Percentiles rank a stretch among this genome's conserved stretches.
These are phyloP conservation scores for Apomyelois bistriatella DNA, from an alignment of 2,888 invertebrate genomes.

Conservation along the genomic window DNA sequence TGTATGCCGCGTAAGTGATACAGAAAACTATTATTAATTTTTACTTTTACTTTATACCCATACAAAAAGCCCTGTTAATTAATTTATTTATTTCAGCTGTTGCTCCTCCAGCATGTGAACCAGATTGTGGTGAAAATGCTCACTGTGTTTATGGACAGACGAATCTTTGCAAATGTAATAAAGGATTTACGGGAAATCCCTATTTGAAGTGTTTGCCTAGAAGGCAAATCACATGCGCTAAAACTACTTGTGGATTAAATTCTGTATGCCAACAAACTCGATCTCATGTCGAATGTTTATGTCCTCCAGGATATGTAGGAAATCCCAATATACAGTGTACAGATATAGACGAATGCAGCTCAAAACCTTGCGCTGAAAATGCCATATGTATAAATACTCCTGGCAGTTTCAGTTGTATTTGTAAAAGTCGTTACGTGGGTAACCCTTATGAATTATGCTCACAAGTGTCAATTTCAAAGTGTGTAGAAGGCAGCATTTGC, in stretches of 20 bases:
- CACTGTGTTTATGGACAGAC: constrained; percentile 91
- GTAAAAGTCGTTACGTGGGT: constrained; percentile 90
- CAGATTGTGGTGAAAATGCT: constrained; percentile 89
- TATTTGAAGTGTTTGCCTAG: constrained; percentile 89
- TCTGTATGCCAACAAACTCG: constrained; percentile 89
- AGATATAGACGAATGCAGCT: constrained; percentile 90
- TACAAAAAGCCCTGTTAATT: not conserved
- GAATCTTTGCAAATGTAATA: constrained; percentile 90
- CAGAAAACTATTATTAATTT: not conserved
- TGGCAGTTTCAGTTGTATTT: constrained; percentile 94
- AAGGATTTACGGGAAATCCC: constrained; percentile 92
- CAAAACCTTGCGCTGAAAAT: constrained; percentile 89
- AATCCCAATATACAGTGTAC: constrained; percentile 93
- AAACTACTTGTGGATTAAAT: constrained; percentile 86
- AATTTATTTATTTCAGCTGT: constrained; percentile 78
- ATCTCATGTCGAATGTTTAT: constrained; percentile 88
- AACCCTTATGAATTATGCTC: constrained; percentile 93
- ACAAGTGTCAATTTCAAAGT: constrained; percentile 83
- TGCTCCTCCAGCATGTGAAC: constrained; percentile 87
- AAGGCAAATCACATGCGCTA: constrained; percentile 85
- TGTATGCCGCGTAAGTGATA: constrained; percentile 93
- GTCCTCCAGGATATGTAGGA: constrained; percentile 90
- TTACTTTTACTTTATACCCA: not conserved
- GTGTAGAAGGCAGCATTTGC: constrained; percentile 84
- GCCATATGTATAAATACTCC: constrained; percentile 94